A percentile compares a stretch with the other conserved stretches of the same genome.
Conservation (phyloP, 1,140 invertebrate species). For the Anastatus disparis region DNA sequence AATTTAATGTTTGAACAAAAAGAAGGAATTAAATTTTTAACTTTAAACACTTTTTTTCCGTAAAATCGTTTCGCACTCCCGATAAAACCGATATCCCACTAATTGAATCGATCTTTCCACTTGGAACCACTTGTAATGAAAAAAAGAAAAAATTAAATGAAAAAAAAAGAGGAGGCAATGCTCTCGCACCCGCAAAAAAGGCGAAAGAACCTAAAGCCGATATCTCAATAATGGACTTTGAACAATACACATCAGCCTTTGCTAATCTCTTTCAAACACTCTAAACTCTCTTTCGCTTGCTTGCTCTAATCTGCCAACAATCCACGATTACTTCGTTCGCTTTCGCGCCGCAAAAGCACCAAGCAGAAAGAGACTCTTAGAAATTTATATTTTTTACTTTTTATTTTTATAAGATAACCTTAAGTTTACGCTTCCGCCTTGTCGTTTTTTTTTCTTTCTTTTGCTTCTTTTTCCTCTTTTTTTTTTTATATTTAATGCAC, state of each 20-base stretch:
- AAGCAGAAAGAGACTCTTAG: not conserved
- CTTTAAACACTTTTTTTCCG: too few species aligned
- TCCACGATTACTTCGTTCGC: constrained; percentile 2
- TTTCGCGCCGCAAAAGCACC: not conserved
- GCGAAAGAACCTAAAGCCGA: not conserved
- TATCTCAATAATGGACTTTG: constrained; percentile 25
- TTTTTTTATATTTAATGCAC: not conserved
- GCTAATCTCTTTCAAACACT: constrained; percentile 7
- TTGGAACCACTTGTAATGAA: too few species aligned
- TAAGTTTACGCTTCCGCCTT: constrained; percentile 1
- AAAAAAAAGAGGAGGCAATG: too few species aligned
- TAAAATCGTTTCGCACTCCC: too few species aligned
- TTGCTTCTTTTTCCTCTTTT: too few species aligned
- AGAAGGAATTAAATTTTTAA: too few species aligned
- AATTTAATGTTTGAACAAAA: too few species aligned
- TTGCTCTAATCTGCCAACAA: constrained; percentile 3
- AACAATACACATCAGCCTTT: constrained; percentile 13
- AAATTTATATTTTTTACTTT: not conserved
- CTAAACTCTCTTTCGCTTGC: not conserved
- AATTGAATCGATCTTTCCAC: constrained; percentile 1
- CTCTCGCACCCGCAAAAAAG: not conserved
- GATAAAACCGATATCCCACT: not conserved
- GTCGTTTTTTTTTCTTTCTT: not conserved
- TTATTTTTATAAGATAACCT: constrained; percentile 25
- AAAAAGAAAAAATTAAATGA: too few species aligned